phyloP scores from a whole-genome alignment of 2,888 invertebrate species.

The Hartigia nigra region DNA sequence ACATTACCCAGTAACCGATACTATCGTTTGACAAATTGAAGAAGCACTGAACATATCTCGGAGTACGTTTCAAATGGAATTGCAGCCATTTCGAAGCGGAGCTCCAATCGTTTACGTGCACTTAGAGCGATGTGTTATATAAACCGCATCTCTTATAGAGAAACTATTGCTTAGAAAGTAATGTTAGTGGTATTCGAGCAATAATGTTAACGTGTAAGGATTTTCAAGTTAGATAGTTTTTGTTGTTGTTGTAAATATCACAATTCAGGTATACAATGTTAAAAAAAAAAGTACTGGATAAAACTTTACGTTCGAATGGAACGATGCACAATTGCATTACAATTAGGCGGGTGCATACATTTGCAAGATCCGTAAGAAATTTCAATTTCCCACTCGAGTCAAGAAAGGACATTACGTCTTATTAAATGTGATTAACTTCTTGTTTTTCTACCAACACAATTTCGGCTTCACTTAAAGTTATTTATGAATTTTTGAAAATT shows the following conservation, averaged over 20 bases:
- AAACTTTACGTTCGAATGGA: neutral
- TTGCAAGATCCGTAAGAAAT: neutral
- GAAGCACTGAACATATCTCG: constrained; percentile 25
- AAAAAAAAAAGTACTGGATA: neutral
- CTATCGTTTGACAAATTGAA: constrained; percentile 6
- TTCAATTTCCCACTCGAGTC: neutral
- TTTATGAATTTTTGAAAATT: no score
- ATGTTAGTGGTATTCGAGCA: neutral
- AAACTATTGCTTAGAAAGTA: constrained; percentile 3
- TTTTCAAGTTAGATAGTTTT: neutral
- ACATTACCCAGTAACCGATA: neutral
- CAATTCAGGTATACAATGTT: neutral
- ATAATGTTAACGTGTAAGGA: neutral
- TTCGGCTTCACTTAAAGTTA: no score
- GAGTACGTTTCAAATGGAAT: constrained; percentile 4
- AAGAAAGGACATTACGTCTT: neutral
- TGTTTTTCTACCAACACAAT: no score
- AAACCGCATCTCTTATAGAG: constrained; percentile 15
- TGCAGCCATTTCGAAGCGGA: neutral
- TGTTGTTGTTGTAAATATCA: no score
- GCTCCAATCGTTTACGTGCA: constrained; percentile 16
- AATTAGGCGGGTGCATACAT: neutral
- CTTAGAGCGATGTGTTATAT: constrained; percentile 17
- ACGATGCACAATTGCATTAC: neutral
- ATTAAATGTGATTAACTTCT: neutral